phyloP scores from a whole-genome alignment of 2,113 vertebrate genomes.

The Eupsittula cactorum region DNA sequence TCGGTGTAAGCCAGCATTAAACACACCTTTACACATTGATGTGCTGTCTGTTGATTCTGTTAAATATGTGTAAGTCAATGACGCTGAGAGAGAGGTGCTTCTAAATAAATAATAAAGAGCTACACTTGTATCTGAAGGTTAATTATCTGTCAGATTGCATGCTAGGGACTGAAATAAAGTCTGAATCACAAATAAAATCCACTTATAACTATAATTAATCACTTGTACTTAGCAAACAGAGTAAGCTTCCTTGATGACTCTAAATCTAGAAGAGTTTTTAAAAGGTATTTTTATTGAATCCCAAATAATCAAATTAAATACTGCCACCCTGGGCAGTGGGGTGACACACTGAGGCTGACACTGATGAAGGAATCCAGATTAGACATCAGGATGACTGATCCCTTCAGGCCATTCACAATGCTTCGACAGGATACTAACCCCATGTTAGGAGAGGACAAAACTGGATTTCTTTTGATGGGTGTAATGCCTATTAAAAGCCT shows the following conservation, averaged over 20 bases:
- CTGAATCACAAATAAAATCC: neutral
- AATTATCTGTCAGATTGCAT: neutral
- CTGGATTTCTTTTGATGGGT: neutral
- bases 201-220: neutral
- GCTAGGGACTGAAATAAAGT: neutral
- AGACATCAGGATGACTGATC: rapidly evolving
- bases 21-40: rapidly evolving
- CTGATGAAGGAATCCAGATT: neutral
- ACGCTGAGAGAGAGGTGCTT: neutral
- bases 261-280: neutral
- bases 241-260: neutral
- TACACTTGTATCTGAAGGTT: neutral
- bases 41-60: rapidly evolving
- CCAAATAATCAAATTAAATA: neutral
- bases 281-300: neutral
- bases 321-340: neutral
- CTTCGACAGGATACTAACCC: neutral
- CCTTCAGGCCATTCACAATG: rapidly evolving
- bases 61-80: neutral
- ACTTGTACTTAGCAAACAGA: neutral
- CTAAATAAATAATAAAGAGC: neutral
- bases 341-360: neutral
- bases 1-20: rapidly evolving
- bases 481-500: neutral
- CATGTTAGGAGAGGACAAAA: neutral